Evolutionary conservation across 2,888 invertebrate genomes (phyloP), one percentile per base, ranked within the genome.

Genomic region (Eupithecia subumbrata): DNA sequence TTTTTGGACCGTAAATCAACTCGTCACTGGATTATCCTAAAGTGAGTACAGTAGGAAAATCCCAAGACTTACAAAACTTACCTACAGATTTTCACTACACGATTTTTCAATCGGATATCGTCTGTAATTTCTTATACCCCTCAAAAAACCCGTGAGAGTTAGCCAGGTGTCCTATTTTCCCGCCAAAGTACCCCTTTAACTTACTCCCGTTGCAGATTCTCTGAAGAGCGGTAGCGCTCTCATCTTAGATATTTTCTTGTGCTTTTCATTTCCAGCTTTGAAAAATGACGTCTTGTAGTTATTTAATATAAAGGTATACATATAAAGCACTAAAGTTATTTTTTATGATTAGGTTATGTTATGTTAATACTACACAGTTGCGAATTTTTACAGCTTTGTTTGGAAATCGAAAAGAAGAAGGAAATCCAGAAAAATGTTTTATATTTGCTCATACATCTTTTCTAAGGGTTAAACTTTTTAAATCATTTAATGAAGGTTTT

Each of bases 61-160:
- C 25, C 8, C 25, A n/a, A 66, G 66, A 9, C 40, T 40, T 66
- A 37, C n/a, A n/a, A 66, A 66, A 66, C 34, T 37, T 67, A 68
- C 67, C 22, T 1, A 43, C 4, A 67, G 71, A 76, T 78, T 78
- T 78, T 14, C 75, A 78, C 80, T 80, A 86, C 84, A 87, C 76
- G 85, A 84, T 82, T 86, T 85, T 84, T 82, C 86, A 85, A 88
- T 89, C 85, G 78, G 81, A 80, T 84, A 82, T 80, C 84, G 81
- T 79, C 80, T 84, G 81, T 84, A 85, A 88, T 87, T 87, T 86
- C 78, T 75, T 79, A 75, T 74, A 77, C 76, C 78, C 77, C 78
- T 83, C 79, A 78, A 81, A n/a, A 86, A 82, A 80, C 82, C 79
- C 86, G 87, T 90, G 90, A 74, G 90, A 90, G 82, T 71, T 0